Conservation (phyloP, 2,797 vertebrate species). For the Epinephelus awoara region DNA sequence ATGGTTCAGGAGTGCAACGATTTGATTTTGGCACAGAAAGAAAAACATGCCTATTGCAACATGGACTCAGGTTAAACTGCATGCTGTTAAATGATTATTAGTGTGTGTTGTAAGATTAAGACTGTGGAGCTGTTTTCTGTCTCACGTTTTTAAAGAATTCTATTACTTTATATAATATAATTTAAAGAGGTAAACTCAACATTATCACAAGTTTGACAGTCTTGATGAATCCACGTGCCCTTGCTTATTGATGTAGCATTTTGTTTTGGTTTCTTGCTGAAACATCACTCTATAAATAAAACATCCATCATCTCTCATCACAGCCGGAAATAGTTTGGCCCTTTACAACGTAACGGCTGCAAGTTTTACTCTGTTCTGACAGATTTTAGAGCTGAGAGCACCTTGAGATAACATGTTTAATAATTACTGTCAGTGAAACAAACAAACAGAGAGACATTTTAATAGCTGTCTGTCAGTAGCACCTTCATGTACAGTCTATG, state of each 20-base stretch:
- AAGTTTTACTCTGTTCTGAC: neutral
- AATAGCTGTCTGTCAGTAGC: neutral
- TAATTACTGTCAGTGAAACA: neutral
- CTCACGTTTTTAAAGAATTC: neutral
- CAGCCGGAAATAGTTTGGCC: neutral
- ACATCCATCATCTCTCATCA: neutral
- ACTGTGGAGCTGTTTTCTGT: neutral
- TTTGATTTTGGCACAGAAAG: slow-evolving; percentile 21
- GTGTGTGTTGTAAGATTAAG: slow-evolving; percentile 5
- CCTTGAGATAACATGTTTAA: too few relatives aligned
- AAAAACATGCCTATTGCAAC: slow-evolving; percentile 25
- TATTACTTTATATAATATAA: too few relatives aligned
- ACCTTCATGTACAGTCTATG: neutral
- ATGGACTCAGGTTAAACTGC: slow-evolving; percentile 12
- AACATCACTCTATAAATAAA: neutral
- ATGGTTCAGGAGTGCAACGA: slow-evolving; percentile 42
- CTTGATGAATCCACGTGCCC: neutral
- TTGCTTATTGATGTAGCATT: neutral
- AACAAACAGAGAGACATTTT: neutral
- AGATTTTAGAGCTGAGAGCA: neutral
- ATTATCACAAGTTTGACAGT: neutral
- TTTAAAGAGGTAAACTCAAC: neutral
- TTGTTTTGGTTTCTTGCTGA: neutral
- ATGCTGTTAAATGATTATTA: slow-evolving; percentile 27
- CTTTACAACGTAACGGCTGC: neutral